A percentile compares a stretch with the other conserved stretches of the same genome.
These are phyloP conservation scores for Hypselothyrea guttata DNA, from an alignment of 2,888 invertebrate species.

Conservation along the genomic window DNA sequence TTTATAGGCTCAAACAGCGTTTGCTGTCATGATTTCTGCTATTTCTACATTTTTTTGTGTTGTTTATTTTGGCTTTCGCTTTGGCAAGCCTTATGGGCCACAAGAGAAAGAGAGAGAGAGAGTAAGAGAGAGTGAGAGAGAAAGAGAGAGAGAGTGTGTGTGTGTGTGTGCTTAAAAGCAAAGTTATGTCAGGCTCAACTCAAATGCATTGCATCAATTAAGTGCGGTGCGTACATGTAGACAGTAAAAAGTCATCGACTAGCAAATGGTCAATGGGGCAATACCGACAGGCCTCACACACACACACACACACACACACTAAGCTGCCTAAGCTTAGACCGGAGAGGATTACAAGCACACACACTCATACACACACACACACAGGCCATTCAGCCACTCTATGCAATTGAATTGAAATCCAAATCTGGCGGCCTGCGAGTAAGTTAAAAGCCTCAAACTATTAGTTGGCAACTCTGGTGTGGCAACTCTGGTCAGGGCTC, in stretches of 20 bases:
- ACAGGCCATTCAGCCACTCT: conserved; percentile 43
- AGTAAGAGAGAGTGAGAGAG: not conserved
- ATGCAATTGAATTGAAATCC: conserved; percentile 69
- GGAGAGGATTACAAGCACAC: conserved; percentile 41
- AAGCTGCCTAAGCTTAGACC: conserved; percentile 37
- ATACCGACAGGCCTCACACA: conserved; percentile 11
- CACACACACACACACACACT: conserved; percentile 15
- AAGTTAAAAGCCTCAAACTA: conserved; percentile 36
- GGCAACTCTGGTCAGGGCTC: conserved; percentile 23
- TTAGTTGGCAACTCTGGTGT: conserved; percentile 26
- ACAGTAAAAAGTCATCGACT: conserved; percentile 70
- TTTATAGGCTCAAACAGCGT: conserved; percentile 34
- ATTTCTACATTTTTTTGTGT: conserved; percentile 8
- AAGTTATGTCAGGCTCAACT: conserved; percentile 64
- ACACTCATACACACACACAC: conserved; percentile 3
- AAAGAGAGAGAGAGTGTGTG: conserved; percentile 8
- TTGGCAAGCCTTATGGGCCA: too few relatives aligned
- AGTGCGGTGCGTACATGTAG: conserved; percentile 53
- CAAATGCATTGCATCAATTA: conserved; percentile 70
- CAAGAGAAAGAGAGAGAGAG: not conserved
- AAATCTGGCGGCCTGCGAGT: conserved; percentile 46
- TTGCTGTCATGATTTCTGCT: conserved; percentile 36
- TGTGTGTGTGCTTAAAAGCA: conserved; percentile 59
- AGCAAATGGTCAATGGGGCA: conserved; percentile 54
- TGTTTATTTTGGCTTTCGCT: conserved; percentile 5